A percentile compares a stretch with the other conserved stretches of the same genome.
phyloP scores from a whole-genome alignment of 2,888 invertebrate genomes.

The Amblyjoppa fuscipennis region DNA sequence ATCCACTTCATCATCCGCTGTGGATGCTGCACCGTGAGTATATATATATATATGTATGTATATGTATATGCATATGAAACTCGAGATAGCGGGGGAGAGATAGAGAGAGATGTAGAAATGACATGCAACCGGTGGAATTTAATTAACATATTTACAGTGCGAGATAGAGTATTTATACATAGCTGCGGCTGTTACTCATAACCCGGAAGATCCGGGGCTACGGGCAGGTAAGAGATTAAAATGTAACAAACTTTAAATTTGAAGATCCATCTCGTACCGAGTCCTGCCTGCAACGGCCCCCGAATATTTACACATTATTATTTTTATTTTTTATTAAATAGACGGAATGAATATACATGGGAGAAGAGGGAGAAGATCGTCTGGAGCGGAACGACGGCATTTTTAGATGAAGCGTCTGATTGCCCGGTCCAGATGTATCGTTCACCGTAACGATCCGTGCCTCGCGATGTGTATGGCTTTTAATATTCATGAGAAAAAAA shows the following conservation, averaged over 20 bases:
- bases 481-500: constrained; percentile 20
- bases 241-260: constrained; percentile 52
- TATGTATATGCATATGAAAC: neutral
- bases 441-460: constrained; percentile 15
- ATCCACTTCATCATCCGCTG: constrained; percentile 22
- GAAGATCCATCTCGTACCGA: constrained; percentile 46
- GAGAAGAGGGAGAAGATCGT: neutral
- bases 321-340: constrained; percentile 24
- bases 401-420: constrained; percentile 21
- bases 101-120: constrained; percentile 18
- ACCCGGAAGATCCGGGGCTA: constrained; percentile 34
- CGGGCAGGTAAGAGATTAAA: constrained; percentile 56
- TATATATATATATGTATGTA: neutral
- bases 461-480: neutral
- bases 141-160: constrained; percentile 64
- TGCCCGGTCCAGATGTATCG: constrained; percentile 6
- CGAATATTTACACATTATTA: neutral
- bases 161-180: constrained; percentile 31
- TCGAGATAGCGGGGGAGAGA: constrained; percentile 28
- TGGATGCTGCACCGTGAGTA: constrained; percentile 15
- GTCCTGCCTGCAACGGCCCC: neutral
- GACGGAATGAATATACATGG: constrained; percentile 34
- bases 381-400: neutral
- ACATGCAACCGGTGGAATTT: constrained; percentile 47
- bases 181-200: constrained; percentile 27